Conservation (phyloP, 2,113 vertebrate species). For the Spilogale gracilis region DNA sequence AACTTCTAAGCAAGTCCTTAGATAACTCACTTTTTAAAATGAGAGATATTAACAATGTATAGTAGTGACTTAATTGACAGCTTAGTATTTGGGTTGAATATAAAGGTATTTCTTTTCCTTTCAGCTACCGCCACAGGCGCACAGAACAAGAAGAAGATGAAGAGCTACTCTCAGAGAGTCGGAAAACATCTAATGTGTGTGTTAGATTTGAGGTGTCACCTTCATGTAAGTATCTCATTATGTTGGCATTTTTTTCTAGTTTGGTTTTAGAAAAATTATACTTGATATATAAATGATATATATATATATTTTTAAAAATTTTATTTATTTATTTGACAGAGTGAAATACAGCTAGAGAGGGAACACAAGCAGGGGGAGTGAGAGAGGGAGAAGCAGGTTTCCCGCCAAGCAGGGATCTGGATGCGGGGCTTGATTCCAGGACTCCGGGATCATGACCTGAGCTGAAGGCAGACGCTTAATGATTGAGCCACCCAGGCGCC, state of each 20-base stretch:
- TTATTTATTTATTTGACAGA: too few relatives aligned
- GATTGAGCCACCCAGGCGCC: too few relatives aligned
- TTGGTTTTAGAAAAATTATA: constrained; percentile 33
- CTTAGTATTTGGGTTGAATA: not conserved
- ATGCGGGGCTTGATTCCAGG: too few relatives aligned
- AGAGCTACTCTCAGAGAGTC: constrained; percentile 92
- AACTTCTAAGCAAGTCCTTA: not conserved
- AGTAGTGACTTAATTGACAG: not conserved
- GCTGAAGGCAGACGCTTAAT: too few relatives aligned
- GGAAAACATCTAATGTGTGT: constrained; percentile 91
- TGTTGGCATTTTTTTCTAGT: not conserved
- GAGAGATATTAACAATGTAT: not conserved
- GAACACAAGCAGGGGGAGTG: too few relatives aligned
- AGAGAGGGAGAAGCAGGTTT: too few relatives aligned
- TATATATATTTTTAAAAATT: too few relatives aligned
- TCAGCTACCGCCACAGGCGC: constrained; percentile 92
- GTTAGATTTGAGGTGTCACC: constrained; percentile 94
- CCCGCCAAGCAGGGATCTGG: too few relatives aligned
- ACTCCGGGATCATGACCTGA: too few relatives aligned
- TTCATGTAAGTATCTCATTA: constrained; percentile 89
- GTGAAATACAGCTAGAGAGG: too few relatives aligned
- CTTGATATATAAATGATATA: not conserved
- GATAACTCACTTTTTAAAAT: constrained; percentile 26
- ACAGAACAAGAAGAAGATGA: constrained; percentile 95
- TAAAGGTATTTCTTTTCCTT: constrained; percentile 11